Percentiles rank a stretch among this genome's conserved stretches.
Conservation (phyloP, 2,113 vertebrate species). For the Phalacrocorax pelagicus region DNA sequence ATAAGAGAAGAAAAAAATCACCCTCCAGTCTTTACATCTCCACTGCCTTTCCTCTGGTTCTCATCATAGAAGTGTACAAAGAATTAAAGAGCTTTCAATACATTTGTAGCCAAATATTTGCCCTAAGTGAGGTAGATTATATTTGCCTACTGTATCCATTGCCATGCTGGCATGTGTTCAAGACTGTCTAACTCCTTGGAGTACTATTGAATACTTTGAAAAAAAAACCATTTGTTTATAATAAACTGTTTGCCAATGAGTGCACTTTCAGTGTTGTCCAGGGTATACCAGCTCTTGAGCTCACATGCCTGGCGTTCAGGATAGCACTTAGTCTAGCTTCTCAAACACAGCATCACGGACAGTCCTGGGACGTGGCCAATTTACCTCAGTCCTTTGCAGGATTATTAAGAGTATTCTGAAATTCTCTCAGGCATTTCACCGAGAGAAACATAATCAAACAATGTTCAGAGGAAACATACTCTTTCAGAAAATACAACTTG, state of each 20-base stretch:
- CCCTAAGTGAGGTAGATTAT: slow-evolving; percentile 33
- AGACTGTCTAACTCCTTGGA: slow-evolving; percentile 25
- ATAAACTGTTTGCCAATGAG: not conserved
- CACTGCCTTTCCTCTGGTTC: slow-evolving; percentile 9
- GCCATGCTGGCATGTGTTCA: slow-evolving; percentile 29
- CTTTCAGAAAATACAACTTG: not conserved
- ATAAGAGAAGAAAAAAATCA: slow-evolving; percentile 34
- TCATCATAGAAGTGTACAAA: not conserved
- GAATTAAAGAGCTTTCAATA: slow-evolving; percentile 31
- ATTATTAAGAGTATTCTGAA: not conserved
- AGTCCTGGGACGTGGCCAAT: not conserved
- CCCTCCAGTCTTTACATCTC: not conserved
- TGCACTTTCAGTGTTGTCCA: not conserved
- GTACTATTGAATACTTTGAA: slow-evolving; percentile 9
- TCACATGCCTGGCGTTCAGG: not conserved
- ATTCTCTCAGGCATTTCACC: not conserved
- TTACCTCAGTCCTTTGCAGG: not conserved
- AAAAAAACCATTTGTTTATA: slow-evolving; percentile 13
- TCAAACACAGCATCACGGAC: not conserved
- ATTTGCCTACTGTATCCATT: slow-evolving; percentile 41
- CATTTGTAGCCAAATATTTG: slow-evolving; percentile 47
- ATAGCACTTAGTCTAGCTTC: not conserved
- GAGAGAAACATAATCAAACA: not conserved
- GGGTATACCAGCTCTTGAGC: not conserved
- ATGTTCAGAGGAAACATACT: not conserved